Conservation (phyloP, 2,797 vertebrate species). For the Octomys mimax region DNA sequence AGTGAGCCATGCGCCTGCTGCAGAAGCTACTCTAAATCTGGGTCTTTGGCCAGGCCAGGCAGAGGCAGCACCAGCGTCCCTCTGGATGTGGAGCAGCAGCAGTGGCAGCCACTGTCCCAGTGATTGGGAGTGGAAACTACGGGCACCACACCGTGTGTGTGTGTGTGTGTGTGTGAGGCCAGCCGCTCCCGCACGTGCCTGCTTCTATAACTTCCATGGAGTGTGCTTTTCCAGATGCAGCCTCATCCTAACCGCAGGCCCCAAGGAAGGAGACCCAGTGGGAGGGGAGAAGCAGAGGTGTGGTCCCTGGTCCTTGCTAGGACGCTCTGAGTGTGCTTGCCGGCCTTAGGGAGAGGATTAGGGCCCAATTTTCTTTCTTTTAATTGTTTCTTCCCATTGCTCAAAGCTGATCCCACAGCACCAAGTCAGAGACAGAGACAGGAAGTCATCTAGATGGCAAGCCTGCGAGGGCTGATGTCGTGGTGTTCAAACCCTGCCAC, state of each 20-base stretch:
- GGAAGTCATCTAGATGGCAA: background rate
- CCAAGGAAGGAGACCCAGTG: background rate
- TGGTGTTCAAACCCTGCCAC: background rate
- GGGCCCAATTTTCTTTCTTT: rapidly evolving
- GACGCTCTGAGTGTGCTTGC: rapidly evolving
- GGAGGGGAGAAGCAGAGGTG: rapidly evolving
- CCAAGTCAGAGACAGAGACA: rapidly evolving
- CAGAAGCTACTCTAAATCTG: background rate
- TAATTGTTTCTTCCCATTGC: rapidly evolving
- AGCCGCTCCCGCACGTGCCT: rapidly evolving
- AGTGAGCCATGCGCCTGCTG: rapidly evolving
- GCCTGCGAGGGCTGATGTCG: background rate
- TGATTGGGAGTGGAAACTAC: too few species aligned
- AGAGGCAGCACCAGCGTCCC: background rate
- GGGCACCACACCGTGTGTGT: too few species aligned
- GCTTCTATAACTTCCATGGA: rapidly evolving
- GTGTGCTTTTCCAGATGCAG: background rate
- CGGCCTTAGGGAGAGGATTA: background rate
- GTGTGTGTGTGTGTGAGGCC: background rate
- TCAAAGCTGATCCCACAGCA: background rate
- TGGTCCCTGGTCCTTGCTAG: rapidly evolving
- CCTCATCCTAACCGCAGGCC: rapidly evolving
- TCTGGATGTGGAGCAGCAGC: too few species aligned
- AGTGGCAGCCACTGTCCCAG: background rate
- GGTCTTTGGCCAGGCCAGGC: background rate